A percentile compares a stretch with the other conserved stretches of the same genome.
Conservation (phyloP, 2,888 invertebrate species). For the Torymus texanus region DNA sequence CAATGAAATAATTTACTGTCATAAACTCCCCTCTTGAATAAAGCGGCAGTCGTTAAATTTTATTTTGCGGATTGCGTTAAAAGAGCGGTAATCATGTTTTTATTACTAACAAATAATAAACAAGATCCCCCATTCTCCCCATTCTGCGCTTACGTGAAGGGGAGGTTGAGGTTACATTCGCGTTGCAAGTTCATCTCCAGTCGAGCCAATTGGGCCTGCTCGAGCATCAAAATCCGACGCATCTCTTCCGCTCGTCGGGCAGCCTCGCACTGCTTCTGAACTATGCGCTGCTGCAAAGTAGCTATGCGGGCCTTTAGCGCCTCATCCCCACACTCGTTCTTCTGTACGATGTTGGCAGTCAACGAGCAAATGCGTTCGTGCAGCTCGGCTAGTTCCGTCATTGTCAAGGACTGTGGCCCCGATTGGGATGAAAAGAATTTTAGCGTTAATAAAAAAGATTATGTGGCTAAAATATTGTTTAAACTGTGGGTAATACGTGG, state of each 20-base stretch:
- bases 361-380: constrained; percentile 68
- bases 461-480: background rate
- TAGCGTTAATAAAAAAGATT: background rate
- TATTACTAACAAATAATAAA: background rate
- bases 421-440: background rate
- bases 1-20: too few relatives aligned
- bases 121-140: background rate
- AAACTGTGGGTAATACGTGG: background rate
- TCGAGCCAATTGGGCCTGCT: constrained; percentile 65
- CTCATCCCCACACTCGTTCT: constrained; percentile 52
- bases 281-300: constrained; percentile 67
- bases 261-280: constrained; percentile 66
- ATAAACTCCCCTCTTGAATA: too few relatives aligned
- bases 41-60: too few relatives aligned
- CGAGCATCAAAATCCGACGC: constrained; percentile 62
- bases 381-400: constrained; percentile 68
- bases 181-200: constrained; percentile 66
- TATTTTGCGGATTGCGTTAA: too few relatives aligned
- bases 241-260: constrained; percentile 64
- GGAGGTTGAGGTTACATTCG: constrained; percentile 64
- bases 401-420: constrained; percentile 63
- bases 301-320: constrained; percentile 64
- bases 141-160: constrained; percentile 48
- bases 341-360: constrained; percentile 64
- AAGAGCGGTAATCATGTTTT: background rate